Conservation (phyloP, 2,797 vertebrate species). For the Carcharodon carcharias region DNA sequence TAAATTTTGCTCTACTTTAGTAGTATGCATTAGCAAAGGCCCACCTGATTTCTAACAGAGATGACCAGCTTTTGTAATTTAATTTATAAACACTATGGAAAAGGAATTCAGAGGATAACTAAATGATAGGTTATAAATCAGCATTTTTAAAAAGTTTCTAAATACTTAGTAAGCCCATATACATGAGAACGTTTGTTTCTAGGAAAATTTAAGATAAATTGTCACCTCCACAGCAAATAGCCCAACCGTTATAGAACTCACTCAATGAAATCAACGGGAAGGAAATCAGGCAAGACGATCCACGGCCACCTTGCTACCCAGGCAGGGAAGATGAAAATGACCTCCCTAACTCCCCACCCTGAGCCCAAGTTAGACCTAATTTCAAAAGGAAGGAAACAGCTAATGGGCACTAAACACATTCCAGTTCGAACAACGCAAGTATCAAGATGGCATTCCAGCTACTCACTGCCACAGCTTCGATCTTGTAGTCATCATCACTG, state of each 20-base stretch:
- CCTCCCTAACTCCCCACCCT: too few relatives aligned
- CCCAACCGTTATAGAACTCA: neutral
- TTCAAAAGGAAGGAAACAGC: neutral
- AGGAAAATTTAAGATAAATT: neutral
- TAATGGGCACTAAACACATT: neutral
- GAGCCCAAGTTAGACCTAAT: neutral
- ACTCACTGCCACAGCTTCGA: conserved; percentile 79
- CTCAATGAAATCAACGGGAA: neutral
- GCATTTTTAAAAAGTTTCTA: neutral
- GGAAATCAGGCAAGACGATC: neutral
- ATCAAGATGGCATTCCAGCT: neutral
- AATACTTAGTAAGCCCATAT: neutral
- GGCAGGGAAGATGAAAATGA: neutral
- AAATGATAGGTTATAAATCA: neutral
- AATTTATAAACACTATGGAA: neutral
- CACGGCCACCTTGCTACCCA: neutral
- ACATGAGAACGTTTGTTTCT: neutral
- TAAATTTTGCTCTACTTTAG: neutral
- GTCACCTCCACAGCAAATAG: neutral
- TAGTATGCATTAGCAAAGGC: neutral
- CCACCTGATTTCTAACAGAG: neutral
- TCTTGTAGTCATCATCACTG: conserved; percentile 77
- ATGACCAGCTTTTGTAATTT: neutral
- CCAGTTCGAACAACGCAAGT: neutral
- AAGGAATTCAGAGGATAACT: neutral